A percentile compares a stretch with the other conserved stretches of the same genome.
These are phyloP conservation scores for Scaptomyza parva DNA, from an alignment of 2,888 invertebrate genomes.

Conservation along the genomic window DNA sequence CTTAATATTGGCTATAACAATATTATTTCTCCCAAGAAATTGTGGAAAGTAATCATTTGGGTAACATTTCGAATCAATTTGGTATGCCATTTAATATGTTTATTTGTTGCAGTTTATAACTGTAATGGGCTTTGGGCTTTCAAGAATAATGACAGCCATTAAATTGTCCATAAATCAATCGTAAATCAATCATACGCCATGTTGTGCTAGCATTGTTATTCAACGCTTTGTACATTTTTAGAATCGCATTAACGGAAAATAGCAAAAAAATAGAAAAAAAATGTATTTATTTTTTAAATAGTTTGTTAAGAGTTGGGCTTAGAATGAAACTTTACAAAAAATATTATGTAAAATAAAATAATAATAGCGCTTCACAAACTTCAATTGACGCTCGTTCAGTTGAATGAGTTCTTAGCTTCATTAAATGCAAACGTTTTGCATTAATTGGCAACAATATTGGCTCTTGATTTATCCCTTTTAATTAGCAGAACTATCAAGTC, in stretches of 20 bases:
- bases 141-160: conserved; percentile 10
- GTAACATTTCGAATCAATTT: conserved; percentile 8
- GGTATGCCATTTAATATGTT: conserved; percentile 16
- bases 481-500: neutral
- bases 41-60: neutral
- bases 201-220: conserved; percentile 15
- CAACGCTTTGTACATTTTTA: neutral
- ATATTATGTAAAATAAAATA: neutral
- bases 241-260: conserved; percentile 1
- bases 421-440: neutral
- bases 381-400: neutral
- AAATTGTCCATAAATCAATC: conserved; percentile 33
- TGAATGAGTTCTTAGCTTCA: no score
- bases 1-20: no score
- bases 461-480: neutral
- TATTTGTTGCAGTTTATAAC: conserved; percentile 23
- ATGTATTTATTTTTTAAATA: neutral
- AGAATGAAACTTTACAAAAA: conserved; percentile 5
- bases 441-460: neutral
- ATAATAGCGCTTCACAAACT: conserved; percentile 2
- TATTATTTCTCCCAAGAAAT: no score
- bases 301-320: neutral
- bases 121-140: conserved; percentile 2
- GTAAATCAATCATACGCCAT: conserved; percentile 53
- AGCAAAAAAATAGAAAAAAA: conserved; percentile 2